Evolutionary conservation across 2,797 vertebrate species (phyloP).

Genomic region (Hyperoplus lanceolatus): DNA sequence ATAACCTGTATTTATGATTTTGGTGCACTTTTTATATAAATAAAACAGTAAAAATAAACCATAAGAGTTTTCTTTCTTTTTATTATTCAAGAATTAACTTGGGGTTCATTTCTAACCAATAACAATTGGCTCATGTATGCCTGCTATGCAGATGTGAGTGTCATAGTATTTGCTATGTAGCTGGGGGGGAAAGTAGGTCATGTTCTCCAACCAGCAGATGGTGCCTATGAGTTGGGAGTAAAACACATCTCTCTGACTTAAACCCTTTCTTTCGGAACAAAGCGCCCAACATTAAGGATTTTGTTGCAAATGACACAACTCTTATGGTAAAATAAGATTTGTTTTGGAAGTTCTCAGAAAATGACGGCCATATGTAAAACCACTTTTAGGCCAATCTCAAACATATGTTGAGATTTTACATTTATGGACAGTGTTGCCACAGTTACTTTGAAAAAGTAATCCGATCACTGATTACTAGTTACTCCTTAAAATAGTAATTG

Average conservation of each 20-base stretch:
- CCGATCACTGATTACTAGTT: too few species aligned
- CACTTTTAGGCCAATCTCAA: not conserved
- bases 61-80: not conserved
- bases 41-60: constrained; percentile 59
- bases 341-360: too few species aligned
- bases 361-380: not conserved
- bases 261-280: not conserved
- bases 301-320: not conserved
- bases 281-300: not conserved
- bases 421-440: not conserved
- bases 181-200: constrained; percentile 26
- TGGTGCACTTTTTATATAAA: constrained; percentile 72
- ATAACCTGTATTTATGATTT: constrained; percentile 64
- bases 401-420: not conserved
- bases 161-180: not conserved
- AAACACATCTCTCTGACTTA: not conserved
- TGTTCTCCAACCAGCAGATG: constrained; percentile 54
- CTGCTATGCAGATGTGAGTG: constrained; percentile 27
- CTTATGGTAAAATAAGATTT: not conserved
- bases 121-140: constrained; percentile 2
- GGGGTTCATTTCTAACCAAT: not conserved
- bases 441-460: too few species aligned
- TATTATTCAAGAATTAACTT: not conserved
- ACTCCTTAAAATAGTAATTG: too few species aligned
- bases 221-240: constrained; percentile 36